Conservation (phyloP, 1,140 invertebrate genomes). For the Bombus waltoni region DNA sequence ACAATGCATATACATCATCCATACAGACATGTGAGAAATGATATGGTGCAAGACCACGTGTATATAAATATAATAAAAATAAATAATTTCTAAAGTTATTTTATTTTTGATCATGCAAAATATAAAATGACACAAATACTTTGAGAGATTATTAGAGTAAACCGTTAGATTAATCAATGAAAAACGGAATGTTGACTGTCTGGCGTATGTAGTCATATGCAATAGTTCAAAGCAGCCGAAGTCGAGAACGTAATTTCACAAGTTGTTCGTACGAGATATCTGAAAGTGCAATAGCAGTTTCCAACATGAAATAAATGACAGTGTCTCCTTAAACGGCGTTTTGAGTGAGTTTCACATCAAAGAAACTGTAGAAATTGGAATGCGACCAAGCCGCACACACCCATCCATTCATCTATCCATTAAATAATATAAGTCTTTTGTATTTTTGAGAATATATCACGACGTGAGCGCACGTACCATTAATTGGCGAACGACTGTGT, state of each 20-base stretch:
- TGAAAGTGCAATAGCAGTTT: background rate
- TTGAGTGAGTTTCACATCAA: background rate
- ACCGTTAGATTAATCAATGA: background rate
- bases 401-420: background rate
- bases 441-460: background rate
- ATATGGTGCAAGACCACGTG: too few relatives aligned
- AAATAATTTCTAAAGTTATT: too few relatives aligned
- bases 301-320: background rate
- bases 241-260: background rate
- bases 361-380: background rate
- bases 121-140: background rate
- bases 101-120: background rate
- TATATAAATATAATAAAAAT: too few relatives aligned
- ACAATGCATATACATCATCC: too few relatives aligned
- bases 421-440: background rate
- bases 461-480: background rate
- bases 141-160: too few relatives aligned
- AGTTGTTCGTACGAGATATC: background rate
- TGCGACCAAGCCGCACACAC: background rate
- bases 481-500: constrained; percentile 9
- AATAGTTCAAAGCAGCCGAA: background rate
- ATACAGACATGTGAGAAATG: too few relatives aligned
- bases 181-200: background rate
- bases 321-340: constrained; percentile 24
- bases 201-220: too few relatives aligned